Percentiles rank a stretch among this genome's conserved stretches.
Evolutionary conservation across 2,113 vertebrate genomes (phyloP).

Genomic region (Callopanchax toddi): DNA sequence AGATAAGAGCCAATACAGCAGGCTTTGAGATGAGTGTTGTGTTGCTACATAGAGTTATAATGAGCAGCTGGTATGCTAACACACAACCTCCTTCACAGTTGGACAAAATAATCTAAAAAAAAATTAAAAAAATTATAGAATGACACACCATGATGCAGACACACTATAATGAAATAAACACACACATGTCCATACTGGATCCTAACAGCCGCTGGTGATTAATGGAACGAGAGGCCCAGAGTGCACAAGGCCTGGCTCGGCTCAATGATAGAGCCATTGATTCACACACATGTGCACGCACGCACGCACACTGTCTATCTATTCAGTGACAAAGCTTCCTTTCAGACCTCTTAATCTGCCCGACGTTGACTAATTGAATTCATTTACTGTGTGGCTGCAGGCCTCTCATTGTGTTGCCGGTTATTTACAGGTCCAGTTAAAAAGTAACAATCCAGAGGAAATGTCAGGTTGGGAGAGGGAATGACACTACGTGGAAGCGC

Average conservation of each 20-base stretch:
- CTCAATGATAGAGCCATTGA: slow-evolving; percentile 62
- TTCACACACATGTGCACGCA: slow-evolving; percentile 13
- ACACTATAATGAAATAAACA: slow-evolving; percentile 15
- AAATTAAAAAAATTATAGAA: neutral
- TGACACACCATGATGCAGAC: neutral
- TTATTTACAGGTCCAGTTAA: slow-evolving; percentile 71
- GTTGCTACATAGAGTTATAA: slow-evolving; percentile 53
- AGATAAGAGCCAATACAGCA: slow-evolving; percentile 61
- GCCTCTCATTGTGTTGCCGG: slow-evolving; percentile 49
- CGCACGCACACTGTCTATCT: slow-evolving; percentile 30
- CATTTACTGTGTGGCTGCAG: slow-evolving; percentile 47
- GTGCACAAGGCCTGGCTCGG: slow-evolving; percentile 33
- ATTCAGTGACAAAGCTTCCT: slow-evolving; percentile 59
- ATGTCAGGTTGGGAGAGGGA: slow-evolving; percentile 56
- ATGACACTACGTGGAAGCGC: slow-evolving; percentile 40
- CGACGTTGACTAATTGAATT: slow-evolving; percentile 73
- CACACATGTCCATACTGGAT: slow-evolving; percentile 11
- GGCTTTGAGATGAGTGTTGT: slow-evolving; percentile 35
- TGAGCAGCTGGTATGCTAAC: slow-evolving; percentile 47
- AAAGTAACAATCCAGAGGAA: slow-evolving; percentile 59
- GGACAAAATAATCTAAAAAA: neutral
- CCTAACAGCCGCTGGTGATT: slow-evolving; percentile 38
- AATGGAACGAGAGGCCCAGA: slow-evolving; percentile 37
- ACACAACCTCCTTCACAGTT: slow-evolving; percentile 5
- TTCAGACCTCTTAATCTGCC: slow-evolving; percentile 67